These are phyloP conservation scores for Atrina japonica DNA, from an alignment of 2,888 invertebrate genomes.

Conservation along the genomic window DNA sequence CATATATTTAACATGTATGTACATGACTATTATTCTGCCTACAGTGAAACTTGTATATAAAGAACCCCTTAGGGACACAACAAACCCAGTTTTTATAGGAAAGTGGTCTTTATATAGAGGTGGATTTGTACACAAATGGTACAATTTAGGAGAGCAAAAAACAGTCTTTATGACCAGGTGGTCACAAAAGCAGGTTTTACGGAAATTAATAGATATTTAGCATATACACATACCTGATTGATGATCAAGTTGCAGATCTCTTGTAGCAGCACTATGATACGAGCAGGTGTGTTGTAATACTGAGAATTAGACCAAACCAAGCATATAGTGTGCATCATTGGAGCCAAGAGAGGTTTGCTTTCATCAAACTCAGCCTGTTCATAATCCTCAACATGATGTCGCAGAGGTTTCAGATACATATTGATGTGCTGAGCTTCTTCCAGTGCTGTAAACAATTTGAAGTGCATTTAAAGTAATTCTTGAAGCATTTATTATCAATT, in stretches of 20 bases:
- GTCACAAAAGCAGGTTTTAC: no score
- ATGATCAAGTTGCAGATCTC: constrained; percentile 95
- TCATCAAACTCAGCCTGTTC: constrained; percentile 82
- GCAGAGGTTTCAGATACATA: constrained; percentile 91
- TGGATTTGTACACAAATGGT: no score
- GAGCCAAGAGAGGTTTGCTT: constrained; percentile 85
- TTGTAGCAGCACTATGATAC: constrained; percentile 92
- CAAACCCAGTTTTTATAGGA: no score
- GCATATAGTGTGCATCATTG: constrained; percentile 92
- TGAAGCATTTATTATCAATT: neutral
- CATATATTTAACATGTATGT: no score
- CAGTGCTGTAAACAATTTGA: constrained; percentile 84
- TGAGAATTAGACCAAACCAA: constrained; percentile 93
- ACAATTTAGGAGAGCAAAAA: no score
- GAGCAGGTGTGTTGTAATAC: constrained; percentile 93
- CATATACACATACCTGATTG: constrained; percentile 91
- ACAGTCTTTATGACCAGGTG: no score
- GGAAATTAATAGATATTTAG: no score
- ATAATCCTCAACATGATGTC: constrained; percentile 88
- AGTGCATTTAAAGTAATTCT: neutral
- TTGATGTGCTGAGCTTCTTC: constrained; percentile 96
- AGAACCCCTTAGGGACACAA: no score
- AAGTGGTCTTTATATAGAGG: no score
- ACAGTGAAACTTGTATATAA: no score
- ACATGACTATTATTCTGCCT: no score